Evolutionary conservation across 2,888 invertebrate genomes (phyloP).

Genomic region (Carpatolechia fugitivella): DNA sequence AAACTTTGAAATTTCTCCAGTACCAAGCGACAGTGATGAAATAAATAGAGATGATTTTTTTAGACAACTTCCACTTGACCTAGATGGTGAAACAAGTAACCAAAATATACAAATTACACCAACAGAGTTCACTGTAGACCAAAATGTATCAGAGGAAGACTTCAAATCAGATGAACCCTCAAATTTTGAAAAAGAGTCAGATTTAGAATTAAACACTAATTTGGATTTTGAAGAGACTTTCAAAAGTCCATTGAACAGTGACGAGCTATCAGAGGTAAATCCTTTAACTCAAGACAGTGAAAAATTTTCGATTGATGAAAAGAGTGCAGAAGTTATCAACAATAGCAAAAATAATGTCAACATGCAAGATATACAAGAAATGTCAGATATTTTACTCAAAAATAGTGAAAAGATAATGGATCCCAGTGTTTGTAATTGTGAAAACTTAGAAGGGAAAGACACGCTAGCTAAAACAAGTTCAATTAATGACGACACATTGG

Average conservation of each 20-base stretch:
- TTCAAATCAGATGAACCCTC: background rate
- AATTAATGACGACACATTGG: background rate
- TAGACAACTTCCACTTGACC: conserved; percentile 12
- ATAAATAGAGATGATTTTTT: background rate
- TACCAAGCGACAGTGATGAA: background rate
- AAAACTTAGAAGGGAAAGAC: conserved; percentile 16
- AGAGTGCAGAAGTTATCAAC: conserved; percentile 19
- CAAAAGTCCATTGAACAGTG: background rate
- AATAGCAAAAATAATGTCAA: conserved; percentile 18
- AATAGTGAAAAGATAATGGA: background rate
- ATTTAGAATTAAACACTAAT: background rate
- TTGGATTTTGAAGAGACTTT: background rate
- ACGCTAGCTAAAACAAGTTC: background rate
- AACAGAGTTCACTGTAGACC: background rate
- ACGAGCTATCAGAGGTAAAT: background rate
- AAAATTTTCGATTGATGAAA: conserved; percentile 7
- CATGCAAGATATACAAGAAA: conserved; percentile 50
- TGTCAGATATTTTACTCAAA: conserved; percentile 50
- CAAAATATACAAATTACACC: background rate
- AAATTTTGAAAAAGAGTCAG: background rate
- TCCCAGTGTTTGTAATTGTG: background rate
- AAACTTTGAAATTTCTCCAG: background rate
- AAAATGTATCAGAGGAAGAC: background rate
- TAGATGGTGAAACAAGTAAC: conserved; percentile 6
- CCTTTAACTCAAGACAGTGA: background rate